A percentile compares a stretch with the other conserved stretches of the same genome.
phyloP scores from a whole-genome alignment of 2,113 vertebrate species.

The Gorsachius goisagi region DNA sequence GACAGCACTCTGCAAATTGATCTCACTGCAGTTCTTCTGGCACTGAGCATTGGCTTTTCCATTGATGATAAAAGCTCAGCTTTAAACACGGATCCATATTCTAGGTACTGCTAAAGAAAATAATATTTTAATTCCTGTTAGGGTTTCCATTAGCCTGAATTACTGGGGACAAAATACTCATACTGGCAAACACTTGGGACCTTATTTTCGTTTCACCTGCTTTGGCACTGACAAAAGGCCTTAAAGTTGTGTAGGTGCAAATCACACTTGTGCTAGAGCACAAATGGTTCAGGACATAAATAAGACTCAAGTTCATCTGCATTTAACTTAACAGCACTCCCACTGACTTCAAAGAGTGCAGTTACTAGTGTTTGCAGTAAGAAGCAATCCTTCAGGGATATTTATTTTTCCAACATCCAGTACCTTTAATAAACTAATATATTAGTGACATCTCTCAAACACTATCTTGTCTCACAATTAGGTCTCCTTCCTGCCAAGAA shows the following conservation, averaged over 20 bases:
- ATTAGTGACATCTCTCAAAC: slow-evolving; percentile 57
- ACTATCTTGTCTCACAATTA: slow-evolving; percentile 64
- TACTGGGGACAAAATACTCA: slow-evolving; percentile 12
- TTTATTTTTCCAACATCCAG: slow-evolving; percentile 26
- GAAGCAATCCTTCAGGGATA: slow-evolving; percentile 46
- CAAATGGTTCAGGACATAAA: slow-evolving; percentile 2
- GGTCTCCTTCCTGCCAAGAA: slow-evolving; percentile 55
- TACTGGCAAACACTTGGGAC: not conserved
- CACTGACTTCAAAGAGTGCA: slow-evolving; percentile 36
- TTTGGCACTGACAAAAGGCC: slow-evolving; percentile 14
- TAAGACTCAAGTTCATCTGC: slow-evolving; percentile 10
- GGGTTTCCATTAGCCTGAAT: slow-evolving; percentile 54
- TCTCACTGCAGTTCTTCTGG: slow-evolving; percentile 56
- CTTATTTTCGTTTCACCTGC: slow-evolving; percentile 29
- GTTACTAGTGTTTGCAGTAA: not conserved
- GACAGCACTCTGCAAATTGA: slow-evolving; percentile 63
- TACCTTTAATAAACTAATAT: slow-evolving; percentile 54
- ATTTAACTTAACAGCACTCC: slow-evolving; percentile 8
- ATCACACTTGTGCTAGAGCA: slow-evolving; percentile 18
- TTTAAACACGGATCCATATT: slow-evolving; percentile 28
- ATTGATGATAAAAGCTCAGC: slow-evolving; percentile 32
- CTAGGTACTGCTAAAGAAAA: slow-evolving; percentile 49
- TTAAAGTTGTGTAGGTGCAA: not conserved
- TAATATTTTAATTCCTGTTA: slow-evolving; percentile 56
- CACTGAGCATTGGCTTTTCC: slow-evolving; percentile 33